Conservation (phyloP, 2,888 invertebrate species). For the Baccha elongata region DNA sequence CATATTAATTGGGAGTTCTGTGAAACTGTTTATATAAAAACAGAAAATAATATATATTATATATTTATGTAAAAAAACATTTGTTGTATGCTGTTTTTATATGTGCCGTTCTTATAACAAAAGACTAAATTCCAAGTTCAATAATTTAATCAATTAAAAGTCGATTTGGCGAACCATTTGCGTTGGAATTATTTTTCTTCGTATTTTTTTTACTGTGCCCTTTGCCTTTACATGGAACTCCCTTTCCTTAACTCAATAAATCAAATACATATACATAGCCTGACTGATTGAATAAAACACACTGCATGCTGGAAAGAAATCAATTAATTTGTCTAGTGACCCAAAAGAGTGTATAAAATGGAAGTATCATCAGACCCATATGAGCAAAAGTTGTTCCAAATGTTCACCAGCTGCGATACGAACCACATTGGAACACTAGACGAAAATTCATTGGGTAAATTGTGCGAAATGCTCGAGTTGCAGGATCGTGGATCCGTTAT, state of each 20-base stretch:
- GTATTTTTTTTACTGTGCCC: neutral
- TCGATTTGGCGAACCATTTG: conserved; percentile 26
- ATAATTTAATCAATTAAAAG: neutral
- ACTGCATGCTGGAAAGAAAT: conserved; percentile 42
- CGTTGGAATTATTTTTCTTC: conserved; percentile 28
- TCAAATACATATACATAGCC: conserved; percentile 34
- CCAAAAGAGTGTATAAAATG: conserved; percentile 65
- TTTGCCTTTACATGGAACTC: conserved; percentile 51
- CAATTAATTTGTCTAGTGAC: conserved; percentile 51
- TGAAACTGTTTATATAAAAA: conserved; percentile 61
- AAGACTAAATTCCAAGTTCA: neutral
- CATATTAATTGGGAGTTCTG: conserved; percentile 52
- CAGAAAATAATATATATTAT: conserved; percentile 39
- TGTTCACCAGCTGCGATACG: conserved; percentile 91
- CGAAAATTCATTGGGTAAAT: conserved; percentile 85
- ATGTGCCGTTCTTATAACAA: conserved; percentile 35
- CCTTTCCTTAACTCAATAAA: conserved; percentile 49
- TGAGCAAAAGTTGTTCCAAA: conserved; percentile 90
- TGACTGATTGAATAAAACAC: conserved; percentile 35
- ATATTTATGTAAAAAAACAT: conserved; percentile 18
- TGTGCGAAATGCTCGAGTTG: conserved; percentile 90
- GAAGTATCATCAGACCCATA: conserved; percentile 86
- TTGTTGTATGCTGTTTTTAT: conserved; percentile 39
- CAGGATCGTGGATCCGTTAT: conserved; percentile 88
- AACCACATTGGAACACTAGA: conserved; percentile 88